Conservation (phyloP, 2,797 vertebrate genomes). For the Acanthurus lineatus region DNA sequence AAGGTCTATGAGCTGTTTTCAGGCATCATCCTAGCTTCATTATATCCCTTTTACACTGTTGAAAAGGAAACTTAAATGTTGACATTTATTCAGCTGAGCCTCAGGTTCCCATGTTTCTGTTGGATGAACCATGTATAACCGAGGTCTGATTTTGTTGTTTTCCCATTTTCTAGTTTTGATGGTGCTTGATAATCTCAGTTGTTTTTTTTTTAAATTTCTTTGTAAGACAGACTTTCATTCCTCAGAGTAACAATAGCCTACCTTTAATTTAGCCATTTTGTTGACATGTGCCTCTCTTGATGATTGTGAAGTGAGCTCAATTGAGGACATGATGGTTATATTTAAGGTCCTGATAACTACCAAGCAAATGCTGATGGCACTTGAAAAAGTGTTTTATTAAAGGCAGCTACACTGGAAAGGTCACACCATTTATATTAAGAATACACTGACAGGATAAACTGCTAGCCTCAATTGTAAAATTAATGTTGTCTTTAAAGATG, state of each 20-base stretch:
- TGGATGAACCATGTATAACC: neutral
- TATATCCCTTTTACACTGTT: neutral
- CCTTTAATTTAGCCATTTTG: neutral
- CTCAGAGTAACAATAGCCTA: neutral
- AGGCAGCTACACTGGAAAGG: slow-evolving; percentile 19
- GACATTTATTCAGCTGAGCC: neutral
- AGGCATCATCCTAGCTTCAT: neutral
- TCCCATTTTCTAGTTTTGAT: neutral
- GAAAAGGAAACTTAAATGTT: neutral
- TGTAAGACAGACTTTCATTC: neutral
- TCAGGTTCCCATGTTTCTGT: neutral
- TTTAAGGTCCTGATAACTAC: slow-evolving; percentile 3
- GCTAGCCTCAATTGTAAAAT: neutral
- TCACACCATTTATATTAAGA: slow-evolving; percentile 2
- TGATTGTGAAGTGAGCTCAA: neutral
- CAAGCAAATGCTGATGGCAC: neutral
- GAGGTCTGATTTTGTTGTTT: neutral
- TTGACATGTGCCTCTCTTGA: slow-evolving; percentile 19
- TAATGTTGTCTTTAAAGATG: neutral
- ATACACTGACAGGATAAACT: neutral
- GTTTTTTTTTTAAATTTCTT: neutral
- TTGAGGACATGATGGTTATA: neutral
- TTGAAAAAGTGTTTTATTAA: slow-evolving; percentile 11
- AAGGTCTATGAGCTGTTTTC: slow-evolving; percentile 1
- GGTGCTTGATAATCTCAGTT: neutral